phyloP scores from a whole-genome alignment of 1,140 invertebrate species.

The Tribolium madens region DNA sequence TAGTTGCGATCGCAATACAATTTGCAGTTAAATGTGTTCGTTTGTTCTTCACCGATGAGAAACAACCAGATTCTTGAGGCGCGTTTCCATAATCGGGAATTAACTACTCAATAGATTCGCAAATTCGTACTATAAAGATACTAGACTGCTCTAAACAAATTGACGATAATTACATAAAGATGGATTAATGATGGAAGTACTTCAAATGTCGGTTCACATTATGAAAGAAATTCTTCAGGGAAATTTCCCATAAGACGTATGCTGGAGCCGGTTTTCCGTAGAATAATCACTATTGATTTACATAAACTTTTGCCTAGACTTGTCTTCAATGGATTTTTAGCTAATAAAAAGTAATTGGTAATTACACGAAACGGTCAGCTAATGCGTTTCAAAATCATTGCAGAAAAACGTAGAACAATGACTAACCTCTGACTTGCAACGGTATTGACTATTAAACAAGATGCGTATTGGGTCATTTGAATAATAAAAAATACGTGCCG shows the following conservation, averaged over 20 bases:
- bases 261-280: not conserved
- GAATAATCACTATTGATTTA: not conserved
- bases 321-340: too few species aligned
- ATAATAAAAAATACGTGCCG: not conserved
- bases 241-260: not conserved
- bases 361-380: not conserved
- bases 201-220: not conserved
- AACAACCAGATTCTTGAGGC: not conserved
- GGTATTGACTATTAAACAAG: not conserved
- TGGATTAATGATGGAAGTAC: not conserved
- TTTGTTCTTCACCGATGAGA: conserved; percentile 26
- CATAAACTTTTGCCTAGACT: not conserved
- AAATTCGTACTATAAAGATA: not conserved
- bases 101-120: not conserved
- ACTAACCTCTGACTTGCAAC: not conserved
- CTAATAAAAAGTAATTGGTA: not conserved
- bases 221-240: not conserved
- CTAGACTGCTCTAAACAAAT: not conserved
- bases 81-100: conserved; percentile 7
- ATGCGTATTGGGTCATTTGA: not conserved
- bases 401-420: not conserved
- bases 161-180: not conserved
- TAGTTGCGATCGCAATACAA: conserved; percentile 37
- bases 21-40: conserved; percentile 32
- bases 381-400: not conserved